Percentiles rank a stretch among this genome's conserved stretches.
Conservation (phyloP, 2,113 vertebrate genomes). For the Colossoma macropomum region DNA sequence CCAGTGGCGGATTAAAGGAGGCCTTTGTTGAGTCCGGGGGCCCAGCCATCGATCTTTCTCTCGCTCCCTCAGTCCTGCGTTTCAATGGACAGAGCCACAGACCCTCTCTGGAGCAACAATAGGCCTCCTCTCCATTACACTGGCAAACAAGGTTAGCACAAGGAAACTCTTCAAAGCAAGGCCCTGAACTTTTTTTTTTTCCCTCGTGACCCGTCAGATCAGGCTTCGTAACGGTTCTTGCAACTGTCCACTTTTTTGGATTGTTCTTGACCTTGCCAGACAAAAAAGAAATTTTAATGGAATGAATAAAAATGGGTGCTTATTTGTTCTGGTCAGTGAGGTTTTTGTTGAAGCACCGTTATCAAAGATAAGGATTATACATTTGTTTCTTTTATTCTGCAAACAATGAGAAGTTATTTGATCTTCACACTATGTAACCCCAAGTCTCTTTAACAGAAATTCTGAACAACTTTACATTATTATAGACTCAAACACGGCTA, state of each 20-base stretch:
- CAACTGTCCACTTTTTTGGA: slow-evolving; percentile 35
- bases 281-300: not conserved
- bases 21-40: slow-evolving; percentile 59
- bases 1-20: slow-evolving; percentile 53
- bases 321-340: slow-evolving; percentile 16
- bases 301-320: not conserved
- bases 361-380: not conserved
- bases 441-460: not conserved
- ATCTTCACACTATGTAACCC: no score
- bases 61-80: slow-evolving; percentile 33
- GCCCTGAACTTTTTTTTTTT: slow-evolving; percentile 30
- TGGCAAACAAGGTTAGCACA: slow-evolving; percentile 57
- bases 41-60: slow-evolving; percentile 56
- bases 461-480: no score
- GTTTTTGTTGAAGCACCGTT: not conserved
- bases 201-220: slow-evolving; percentile 42
- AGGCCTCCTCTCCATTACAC: slow-evolving; percentile 50
- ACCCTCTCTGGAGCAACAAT: slow-evolving; percentile 39
- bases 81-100: slow-evolving; percentile 50
- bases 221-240: slow-evolving; percentile 52
- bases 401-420: no score
- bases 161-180: slow-evolving; percentile 44
- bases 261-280: slow-evolving; percentile 42
- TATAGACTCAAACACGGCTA: no score
- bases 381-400: not conserved